Base-by-base conservation (phyloP, 2,888 invertebrate species). In the Lasioglossum marginatum region DNA sequence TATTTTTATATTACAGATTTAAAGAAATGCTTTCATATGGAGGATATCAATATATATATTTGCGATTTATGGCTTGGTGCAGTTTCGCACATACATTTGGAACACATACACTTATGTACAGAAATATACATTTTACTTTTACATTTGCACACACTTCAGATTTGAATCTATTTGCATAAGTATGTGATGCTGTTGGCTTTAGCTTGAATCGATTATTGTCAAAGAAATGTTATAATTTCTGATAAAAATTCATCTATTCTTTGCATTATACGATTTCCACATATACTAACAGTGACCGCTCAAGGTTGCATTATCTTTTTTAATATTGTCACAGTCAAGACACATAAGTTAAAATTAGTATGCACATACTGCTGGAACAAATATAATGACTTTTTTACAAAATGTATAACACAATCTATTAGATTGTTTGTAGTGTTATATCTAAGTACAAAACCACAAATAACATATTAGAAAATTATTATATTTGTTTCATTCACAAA, bases 81-180 rank as follows among this genome's bases (percentile, higher is more conserved):
- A 79, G 70, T 76, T 71, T 43, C 81, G 85, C 89, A 90, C 89
- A 87, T 52, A 45, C 45, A 45, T 45, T 45, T 45, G 43, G 27
- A 63, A 81, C 78, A 73, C 40, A 57, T 27, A 76, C 81, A 79
- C 60, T 8, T 48, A 63, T 31, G 70, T 40, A 79, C 74, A 77
- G 74, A 79, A 66, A 80, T 76, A 52, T 63, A 45, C 23, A 16
- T 78, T 82, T 81, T 14, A 70, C 5, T 75, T 83, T 86, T 86
- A 90, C 85, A 57, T 78, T 70, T 75, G 90, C 89, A 90, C 81
- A 89, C 79, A 73, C 72, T 82, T 77, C 43, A 68, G 70, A 48
- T 57, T 76, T 76, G 8, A 83, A 72, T 81, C 71, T 79, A 77
- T 71, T 34, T 77, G 66, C 71, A 79, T 83, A 83, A 34, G 2